These are phyloP conservation scores for Eupithecia subumbrata DNA, from an alignment of 2,888 invertebrate species.

Conservation along the genomic window DNA sequence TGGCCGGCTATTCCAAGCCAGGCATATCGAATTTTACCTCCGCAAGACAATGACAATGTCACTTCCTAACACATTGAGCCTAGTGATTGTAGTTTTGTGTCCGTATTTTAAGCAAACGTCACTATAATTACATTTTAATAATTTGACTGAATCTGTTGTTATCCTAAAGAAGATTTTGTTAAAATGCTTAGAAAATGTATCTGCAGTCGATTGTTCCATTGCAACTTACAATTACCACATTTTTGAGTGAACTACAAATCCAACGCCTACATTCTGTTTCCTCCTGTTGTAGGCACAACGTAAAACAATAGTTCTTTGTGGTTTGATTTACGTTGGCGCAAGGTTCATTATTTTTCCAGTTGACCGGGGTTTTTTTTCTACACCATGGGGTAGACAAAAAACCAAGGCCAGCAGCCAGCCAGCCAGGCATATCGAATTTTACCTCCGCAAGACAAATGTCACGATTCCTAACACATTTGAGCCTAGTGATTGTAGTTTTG, in stretches of 20 bases:
- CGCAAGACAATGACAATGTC: background rate
- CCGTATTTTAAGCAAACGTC: constrained; percentile 60
- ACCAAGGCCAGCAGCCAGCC: too few relatives aligned
- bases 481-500: constrained; percentile 59
- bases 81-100: constrained; percentile 63
- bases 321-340: background rate
- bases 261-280: constrained; percentile 16
- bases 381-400: too few relatives aligned
- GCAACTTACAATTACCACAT: constrained; percentile 12
- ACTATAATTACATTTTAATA: constrained; percentile 57
- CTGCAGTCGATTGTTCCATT: constrained; percentile 17
- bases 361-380: too few relatives aligned
- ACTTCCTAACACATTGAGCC: background rate
- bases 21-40: background rate
- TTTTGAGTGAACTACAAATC: constrained; percentile 10
- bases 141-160: constrained; percentile 45
- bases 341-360: background rate
- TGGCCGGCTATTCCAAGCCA: background rate
- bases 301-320: background rate
- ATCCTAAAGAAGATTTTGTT: constrained; percentile 31
- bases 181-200: constrained; percentile 5
- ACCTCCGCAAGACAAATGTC: background rate
- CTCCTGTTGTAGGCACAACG: background rate
- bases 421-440: background rate
- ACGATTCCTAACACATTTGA: background rate